Conservation (phyloP, 2,888 invertebrate species). For the Dryobotodes eremita region DNA sequence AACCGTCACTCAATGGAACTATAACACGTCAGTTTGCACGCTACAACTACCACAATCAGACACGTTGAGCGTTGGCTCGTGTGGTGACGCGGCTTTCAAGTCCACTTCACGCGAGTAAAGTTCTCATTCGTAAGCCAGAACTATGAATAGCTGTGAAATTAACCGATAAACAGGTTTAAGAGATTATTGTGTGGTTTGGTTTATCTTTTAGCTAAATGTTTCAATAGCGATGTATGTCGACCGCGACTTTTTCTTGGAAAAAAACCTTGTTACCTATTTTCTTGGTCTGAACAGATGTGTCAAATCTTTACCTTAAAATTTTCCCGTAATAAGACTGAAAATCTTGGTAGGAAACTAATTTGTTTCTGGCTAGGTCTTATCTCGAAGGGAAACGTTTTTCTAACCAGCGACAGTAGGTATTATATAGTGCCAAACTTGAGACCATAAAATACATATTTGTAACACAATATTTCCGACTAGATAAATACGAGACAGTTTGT, state of each 20-base stretch:
- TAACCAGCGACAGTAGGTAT: not conserved
- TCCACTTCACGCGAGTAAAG: slow-evolving; percentile 13
- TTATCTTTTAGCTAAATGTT: not conserved
- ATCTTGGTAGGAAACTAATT: not conserved
- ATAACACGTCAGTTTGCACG: not conserved
- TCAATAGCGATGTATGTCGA: not conserved
- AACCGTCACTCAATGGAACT: slow-evolving; percentile 13
- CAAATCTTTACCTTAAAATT: not conserved
- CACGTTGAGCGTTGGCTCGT: not conserved
- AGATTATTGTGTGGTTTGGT: not conserved
- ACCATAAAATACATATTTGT: slow-evolving; percentile 15
- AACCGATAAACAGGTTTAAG: not conserved
- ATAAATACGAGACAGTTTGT: slow-evolving; percentile 18
- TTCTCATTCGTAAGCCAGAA: slow-evolving; percentile 12
- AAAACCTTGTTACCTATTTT: not conserved
- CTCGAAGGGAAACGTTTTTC: not conserved
- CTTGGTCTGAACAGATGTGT: not conserved
- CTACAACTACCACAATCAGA: not conserved
- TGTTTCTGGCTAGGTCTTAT: not conserved
- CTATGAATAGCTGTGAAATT: not conserved
- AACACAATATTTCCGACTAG: slow-evolving; percentile 5
- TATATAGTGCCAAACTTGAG: slow-evolving; percentile 7
- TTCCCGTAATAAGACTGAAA: not conserved
- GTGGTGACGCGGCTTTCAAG: slow-evolving; percentile 3
- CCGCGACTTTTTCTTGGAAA: not conserved